Base-by-base conservation (phyloP, 2,888 invertebrate genomes). In the Seira musarum region DNA sequence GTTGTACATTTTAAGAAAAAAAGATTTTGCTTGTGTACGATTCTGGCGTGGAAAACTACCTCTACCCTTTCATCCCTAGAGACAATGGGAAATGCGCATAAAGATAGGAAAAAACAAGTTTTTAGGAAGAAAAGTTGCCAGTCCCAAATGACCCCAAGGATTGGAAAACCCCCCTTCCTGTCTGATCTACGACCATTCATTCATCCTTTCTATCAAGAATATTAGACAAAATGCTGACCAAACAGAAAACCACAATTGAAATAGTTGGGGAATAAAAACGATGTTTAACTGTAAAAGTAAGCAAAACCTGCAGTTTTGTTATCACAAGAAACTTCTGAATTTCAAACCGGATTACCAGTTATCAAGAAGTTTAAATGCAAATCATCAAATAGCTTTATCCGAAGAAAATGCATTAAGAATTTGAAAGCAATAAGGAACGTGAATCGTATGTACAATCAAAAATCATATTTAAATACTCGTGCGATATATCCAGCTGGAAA, bases 71-170 rank as follows among this genome's bases (percentile, higher is more conserved):
- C 82, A 72, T 84, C 81, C 84, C 82, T 10, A 74, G 82, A 81
- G 81, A 83, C 75, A 40, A 49, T 66, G 46, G 67, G 21, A 71
- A n/a, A 76, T 81, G 76, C 76, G 72, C 76, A 72, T 76, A 76
- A 76, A 71, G 63, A 75, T 69, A 79, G 65, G 30, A 30, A 30
- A 8, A 70, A 24, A 53, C 10, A n/a, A n/a, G n/a, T n/a, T 21
- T 35, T 68, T 63, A 57, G n/a, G 73, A 68, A 75, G 63, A 75
- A 84, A 84, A 83, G 81, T 82, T 83, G 73, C 71, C 79, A 78
- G 83, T 85, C 85, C 84, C 86, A 78, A 69, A 83, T 86, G 86
- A 84, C 85, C 83, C 67, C 72, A 79, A 82, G 82, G 80, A 84
- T 83, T 79, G 85, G 83, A 80, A 80, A 67, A 70, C 80, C 66